These are phyloP conservation scores for Phasia obesa DNA, from an alignment of 2,888 invertebrate genomes.

Conservation along the genomic window DNA sequence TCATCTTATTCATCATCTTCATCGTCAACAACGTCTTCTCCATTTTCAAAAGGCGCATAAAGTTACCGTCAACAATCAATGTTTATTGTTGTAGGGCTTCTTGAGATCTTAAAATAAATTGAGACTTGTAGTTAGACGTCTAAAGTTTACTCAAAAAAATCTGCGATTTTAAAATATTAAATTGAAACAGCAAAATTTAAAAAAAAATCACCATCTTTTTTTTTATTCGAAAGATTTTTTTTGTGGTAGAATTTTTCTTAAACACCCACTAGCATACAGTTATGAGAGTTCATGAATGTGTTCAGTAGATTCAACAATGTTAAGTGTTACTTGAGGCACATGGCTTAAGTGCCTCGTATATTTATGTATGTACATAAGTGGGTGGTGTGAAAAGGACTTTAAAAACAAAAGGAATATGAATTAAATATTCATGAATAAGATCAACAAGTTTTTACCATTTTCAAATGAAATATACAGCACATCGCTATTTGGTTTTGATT, in stretches of 20 bases:
- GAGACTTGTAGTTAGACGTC: constrained; percentile 6
- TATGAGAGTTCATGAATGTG: constrained; percentile 6
- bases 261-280: constrained; percentile 9
- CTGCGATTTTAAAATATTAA: constrained; percentile 22
- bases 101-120: constrained; percentile 56
- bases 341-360: constrained; percentile 18
- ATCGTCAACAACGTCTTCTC: constrained; percentile 9
- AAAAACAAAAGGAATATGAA: not conserved
- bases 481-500: too few relatives aligned
- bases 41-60: constrained; percentile 53
- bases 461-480: too few relatives aligned
- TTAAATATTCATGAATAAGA: too few relatives aligned
- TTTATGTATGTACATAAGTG: not conserved
- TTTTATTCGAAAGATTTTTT: constrained; percentile 18
- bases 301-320: constrained; percentile 57
- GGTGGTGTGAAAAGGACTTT: not conserved
- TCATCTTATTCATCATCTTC: not conserved
- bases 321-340: constrained; percentile 40
- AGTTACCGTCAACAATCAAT: constrained; percentile 52
- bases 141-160: not conserved
- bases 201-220: constrained; percentile 11
- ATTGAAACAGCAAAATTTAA: not conserved
- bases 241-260: constrained; percentile 4
- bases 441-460: too few relatives aligned
- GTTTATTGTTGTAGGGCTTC: constrained; percentile 63